phyloP scores from a whole-genome alignment of 2,888 invertebrate genomes.

The Charanyca ferruginea region DNA sequence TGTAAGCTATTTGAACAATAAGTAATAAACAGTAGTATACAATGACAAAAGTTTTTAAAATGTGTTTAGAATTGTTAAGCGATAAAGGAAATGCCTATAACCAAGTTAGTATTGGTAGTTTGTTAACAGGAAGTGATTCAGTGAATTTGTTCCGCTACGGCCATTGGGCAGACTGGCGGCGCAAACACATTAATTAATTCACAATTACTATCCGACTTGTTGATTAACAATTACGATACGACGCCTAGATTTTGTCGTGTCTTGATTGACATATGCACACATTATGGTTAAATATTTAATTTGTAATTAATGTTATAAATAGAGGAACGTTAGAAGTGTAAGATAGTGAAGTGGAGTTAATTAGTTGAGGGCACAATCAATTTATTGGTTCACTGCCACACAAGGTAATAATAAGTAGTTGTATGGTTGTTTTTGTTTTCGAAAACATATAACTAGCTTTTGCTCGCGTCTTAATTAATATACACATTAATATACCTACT shows the following conservation, averaged over 20 bases:
- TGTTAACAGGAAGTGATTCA: slow-evolving; percentile 58
- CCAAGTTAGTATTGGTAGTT: slow-evolving; percentile 45
- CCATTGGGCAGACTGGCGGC: slow-evolving; percentile 40
- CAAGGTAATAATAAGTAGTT: slow-evolving; percentile 9
- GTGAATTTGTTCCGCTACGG: slow-evolving; percentile 51
- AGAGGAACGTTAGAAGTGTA: slow-evolving; percentile 21
- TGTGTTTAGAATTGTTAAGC: slow-evolving; percentile 42
- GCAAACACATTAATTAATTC: slow-evolving; percentile 53
- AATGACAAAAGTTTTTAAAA: slow-evolving; percentile 44
- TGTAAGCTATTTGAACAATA: slow-evolving; percentile 34
- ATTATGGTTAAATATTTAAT: slow-evolving; percentile 22
- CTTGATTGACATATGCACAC: slow-evolving; percentile 30
- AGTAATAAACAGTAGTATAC: slow-evolving; percentile 26
- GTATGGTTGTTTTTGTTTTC: slow-evolving; percentile 19
- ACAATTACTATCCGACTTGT: slow-evolving; percentile 42
- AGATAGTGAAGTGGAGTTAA: slow-evolving; percentile 36
- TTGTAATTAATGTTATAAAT: slow-evolving; percentile 35
- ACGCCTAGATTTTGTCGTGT: slow-evolving; percentile 36
- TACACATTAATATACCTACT: no score
- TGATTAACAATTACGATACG: slow-evolving; percentile 34
- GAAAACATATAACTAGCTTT: no score
- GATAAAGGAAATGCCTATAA: slow-evolving; percentile 51
- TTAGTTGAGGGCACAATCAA: slow-evolving; percentile 37
- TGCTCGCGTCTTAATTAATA: no score
- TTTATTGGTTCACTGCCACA: slow-evolving; percentile 47